phyloP scores from a whole-genome alignment of 1,140 invertebrate genomes.

The Nebria ingens region DNA sequence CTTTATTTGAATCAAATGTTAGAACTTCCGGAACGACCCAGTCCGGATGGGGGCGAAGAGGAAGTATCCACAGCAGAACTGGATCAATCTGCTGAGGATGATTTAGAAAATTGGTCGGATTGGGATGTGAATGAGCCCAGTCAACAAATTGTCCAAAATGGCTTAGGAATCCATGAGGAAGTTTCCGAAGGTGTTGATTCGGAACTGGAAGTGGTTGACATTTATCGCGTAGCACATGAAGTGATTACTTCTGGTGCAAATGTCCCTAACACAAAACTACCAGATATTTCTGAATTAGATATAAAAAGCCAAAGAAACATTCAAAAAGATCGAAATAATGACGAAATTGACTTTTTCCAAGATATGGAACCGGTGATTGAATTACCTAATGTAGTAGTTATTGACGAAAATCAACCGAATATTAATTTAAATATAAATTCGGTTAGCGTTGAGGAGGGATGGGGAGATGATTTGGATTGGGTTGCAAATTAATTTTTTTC shows the following conservation, averaged over 20 bases:
- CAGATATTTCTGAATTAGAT: conserved; percentile 58
- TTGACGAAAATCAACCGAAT: conserved; percentile 17
- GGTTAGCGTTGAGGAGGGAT: not conserved
- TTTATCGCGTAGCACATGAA: not conserved
- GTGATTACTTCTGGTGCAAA: conserved; percentile 27
- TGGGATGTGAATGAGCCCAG: conserved; percentile 51
- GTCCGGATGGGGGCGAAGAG: conserved; percentile 72
- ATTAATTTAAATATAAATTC: conserved; percentile 8
- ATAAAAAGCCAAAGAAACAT: conserved; percentile 53
- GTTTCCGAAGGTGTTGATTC: conserved; percentile 14
- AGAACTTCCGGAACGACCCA: conserved; percentile 56
- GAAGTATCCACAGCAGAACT: conserved; percentile 40
- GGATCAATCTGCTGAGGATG: conserved; percentile 28
- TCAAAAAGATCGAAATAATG: conserved; percentile 32
- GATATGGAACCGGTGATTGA: conserved; percentile 76
- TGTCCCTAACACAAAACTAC: conserved; percentile 37
- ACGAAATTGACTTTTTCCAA: conserved; percentile 66
- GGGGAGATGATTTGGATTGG: conserved; percentile 12
- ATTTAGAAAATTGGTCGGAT: conserved; percentile 57
- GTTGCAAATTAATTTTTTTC: not conserved
- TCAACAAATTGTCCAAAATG: conserved; percentile 6
- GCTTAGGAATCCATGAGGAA: conserved; percentile 1
- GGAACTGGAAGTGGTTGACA: conserved; percentile 18
- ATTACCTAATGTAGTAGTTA: conserved; percentile 38
- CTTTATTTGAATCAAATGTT: conserved; percentile 8